Conservation (phyloP, 2,113 vertebrate genomes). For the Cochlearius cochlearius region DNA sequence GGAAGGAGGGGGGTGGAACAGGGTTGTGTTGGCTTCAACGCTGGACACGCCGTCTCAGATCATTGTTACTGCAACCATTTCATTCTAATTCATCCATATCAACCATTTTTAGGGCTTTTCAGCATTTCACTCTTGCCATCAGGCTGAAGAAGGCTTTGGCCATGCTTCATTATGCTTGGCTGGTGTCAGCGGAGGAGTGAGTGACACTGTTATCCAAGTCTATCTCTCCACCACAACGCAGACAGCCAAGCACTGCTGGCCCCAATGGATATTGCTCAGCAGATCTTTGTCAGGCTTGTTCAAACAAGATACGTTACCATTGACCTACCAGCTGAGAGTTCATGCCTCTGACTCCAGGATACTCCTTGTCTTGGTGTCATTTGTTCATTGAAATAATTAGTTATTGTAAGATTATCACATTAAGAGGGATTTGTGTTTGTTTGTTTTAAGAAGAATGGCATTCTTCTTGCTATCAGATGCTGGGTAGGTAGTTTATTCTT, state of each 20-base stretch:
- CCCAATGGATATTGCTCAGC: conserved; percentile 48
- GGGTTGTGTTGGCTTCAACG: neutral
- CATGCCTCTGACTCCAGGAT: conserved; percentile 12
- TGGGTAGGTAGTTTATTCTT: neutral
- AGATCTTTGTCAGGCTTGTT: conserved; percentile 66
- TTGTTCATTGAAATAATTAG: conserved; percentile 2
- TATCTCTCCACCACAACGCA: conserved; percentile 5
- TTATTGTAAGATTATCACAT: conserved; percentile 33
- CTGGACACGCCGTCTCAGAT: neutral
- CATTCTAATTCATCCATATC: neutral
- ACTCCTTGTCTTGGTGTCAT: neutral
- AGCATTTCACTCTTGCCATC: conserved; percentile 4
- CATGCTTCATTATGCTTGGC: conserved; percentile 48
- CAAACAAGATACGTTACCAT: conserved; percentile 54
- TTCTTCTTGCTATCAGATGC: neutral
- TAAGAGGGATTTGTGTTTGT: neutral
- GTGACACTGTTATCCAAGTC: conserved; percentile 17
- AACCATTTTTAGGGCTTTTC: neutral
- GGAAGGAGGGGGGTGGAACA: neutral
- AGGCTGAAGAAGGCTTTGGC: conserved; percentile 41
- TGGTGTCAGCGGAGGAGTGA: neutral
- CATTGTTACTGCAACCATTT: neutral
- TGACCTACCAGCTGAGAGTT: conserved; percentile 43
- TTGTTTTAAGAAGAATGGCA: neutral
- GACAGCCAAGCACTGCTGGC: conserved; percentile 51